Evolutionary conservation across 2,113 vertebrate species (phyloP), one percentile per base, ranked within the genome.

Genomic region (Paedocypris sp.): DNA sequence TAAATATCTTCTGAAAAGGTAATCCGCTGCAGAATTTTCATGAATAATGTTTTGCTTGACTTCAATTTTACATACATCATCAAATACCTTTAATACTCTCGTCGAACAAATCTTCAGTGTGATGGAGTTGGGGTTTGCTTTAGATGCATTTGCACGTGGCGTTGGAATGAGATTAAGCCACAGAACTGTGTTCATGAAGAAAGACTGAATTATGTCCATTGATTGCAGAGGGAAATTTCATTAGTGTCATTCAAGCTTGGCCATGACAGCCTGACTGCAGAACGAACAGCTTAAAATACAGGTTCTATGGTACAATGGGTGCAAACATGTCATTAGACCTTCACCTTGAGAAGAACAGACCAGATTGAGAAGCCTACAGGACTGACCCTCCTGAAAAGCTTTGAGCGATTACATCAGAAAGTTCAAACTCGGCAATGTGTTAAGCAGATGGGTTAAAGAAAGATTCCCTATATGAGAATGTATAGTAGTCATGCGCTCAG

Each of bases 1-100:
- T 76, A 66, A 70, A 66, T 73, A 64, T 62, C 57, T 64, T 64
- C 54, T 47, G 39, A 31, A 59, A 68, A 66, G 62, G 59, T 63
- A 64, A 68, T 63, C 68, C 59, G 61, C 49, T 26, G 39, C 65
- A 45, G 49, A 47, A 62, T 45, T 46, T 68, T 66, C 39, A 65
- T 53, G 59, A 54, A 31, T 57, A 72, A 68, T 59, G 31, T 52
- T 61, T 54, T 29, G 7, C 47, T 33, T 48, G 23, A 25, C 36
- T 31, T 47, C 45, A 39, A 33, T 64, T 38, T n/a, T n/a, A n/a
- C n/a, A n/a, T n/a, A n/a, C n/a, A n/a, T n/a, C 31, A 58, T 48
- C 56, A 60, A 10, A 29, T 20, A 35, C 45, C 5, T 20, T 64
- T 70, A 68, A 69, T 67, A 60, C 57, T 25, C 5, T 8, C 45